phyloP scores from a whole-genome alignment of 2,113 vertebrate genomes.

The Otolemur garnettii region DNA sequence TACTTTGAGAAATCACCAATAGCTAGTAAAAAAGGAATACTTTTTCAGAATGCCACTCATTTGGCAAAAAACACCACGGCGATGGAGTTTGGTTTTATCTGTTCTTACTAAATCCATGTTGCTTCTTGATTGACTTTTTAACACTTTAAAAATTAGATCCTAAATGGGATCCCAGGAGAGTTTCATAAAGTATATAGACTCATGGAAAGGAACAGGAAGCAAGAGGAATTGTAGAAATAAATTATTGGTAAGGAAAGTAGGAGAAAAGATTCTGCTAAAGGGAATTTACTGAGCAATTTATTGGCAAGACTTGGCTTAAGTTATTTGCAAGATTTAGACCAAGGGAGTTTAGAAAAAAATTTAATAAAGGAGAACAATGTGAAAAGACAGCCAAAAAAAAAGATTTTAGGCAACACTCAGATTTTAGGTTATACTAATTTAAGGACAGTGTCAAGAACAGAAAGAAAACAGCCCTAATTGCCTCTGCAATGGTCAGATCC shows the following conservation, averaged over 20 bases:
- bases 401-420: not conserved
- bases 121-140: conserved; percentile 33
- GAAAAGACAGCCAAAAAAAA: not conserved
- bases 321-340: not conserved
- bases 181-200: not conserved
- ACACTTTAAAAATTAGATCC: not conserved
- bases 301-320: not conserved
- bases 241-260: not conserved
- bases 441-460: not conserved
- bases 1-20: not conserved
- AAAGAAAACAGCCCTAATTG: not conserved
- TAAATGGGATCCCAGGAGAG: not conserved
- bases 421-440: not conserved
- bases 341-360: not conserved
- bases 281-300: conserved; percentile 39
- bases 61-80: conserved; percentile 10
- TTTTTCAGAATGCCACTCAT: not conserved
- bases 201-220: not conserved
- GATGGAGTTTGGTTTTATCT: not conserved
- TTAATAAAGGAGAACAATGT: not conserved
- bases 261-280: not conserved
- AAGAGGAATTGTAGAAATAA: conserved; percentile 4
- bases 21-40: not conserved
- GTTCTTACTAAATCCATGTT: conserved; percentile 41
- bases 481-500: not conserved